These are phyloP conservation scores for Myotis brandtii DNA, from an alignment of 2,113 vertebrate genomes.

Conservation along the genomic window DNA sequence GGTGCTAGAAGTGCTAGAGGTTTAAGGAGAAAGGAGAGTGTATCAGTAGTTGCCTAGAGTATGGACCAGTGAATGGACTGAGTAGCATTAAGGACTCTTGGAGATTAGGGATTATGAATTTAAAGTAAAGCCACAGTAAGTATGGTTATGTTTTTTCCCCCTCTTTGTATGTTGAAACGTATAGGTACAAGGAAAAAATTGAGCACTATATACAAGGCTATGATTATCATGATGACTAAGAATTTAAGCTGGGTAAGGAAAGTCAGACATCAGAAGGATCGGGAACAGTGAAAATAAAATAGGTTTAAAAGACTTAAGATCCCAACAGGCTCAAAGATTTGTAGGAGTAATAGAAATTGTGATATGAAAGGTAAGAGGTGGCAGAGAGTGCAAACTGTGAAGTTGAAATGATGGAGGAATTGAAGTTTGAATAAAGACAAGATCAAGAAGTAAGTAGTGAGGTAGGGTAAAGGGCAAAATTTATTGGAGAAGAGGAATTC, in stretches of 20 bases:
- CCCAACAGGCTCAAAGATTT: background rate
- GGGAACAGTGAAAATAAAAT: background rate
- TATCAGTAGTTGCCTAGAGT: background rate
- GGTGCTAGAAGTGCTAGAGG: background rate
- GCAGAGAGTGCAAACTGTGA: background rate
- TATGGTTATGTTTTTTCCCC: background rate
- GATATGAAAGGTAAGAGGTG: background rate
- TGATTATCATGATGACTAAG: background rate
- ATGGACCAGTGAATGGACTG: background rate
- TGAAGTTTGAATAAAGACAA: background rate
- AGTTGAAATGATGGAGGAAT: background rate
- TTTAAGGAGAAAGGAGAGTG: background rate
- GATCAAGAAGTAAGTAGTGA: background rate
- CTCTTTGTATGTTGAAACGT: background rate
- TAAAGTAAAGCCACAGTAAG: background rate
- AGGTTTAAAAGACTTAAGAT: conserved; percentile 7
- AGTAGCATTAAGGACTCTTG: background rate
- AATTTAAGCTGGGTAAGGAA: conserved; percentile 9
- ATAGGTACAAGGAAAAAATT: background rate
- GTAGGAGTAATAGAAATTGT: background rate
- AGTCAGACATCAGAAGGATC: background rate
- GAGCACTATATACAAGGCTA: background rate
- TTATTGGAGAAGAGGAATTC: background rate
- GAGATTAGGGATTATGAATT: background rate
- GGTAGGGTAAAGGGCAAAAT: background rate